Conservation (phyloP, 1,140 invertebrate genomes). For the Drosophila bocqueti region DNA sequence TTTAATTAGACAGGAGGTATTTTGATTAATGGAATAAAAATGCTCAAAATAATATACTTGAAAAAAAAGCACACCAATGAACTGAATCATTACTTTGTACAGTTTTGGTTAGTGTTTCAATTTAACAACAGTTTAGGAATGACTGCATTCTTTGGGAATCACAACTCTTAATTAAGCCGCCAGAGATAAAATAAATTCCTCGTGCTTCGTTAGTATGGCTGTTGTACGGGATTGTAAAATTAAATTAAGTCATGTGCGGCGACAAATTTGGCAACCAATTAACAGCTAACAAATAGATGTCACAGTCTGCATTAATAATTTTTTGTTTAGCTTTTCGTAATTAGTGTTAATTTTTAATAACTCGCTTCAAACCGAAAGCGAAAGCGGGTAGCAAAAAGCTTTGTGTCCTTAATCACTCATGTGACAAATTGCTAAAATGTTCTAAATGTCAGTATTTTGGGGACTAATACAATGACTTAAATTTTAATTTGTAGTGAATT, state of each 20-base stretch:
- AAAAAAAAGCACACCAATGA: slow-evolving; percentile 3
- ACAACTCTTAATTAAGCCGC: slow-evolving; percentile 63
- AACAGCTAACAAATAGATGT: slow-evolving; percentile 80
- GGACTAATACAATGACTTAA: neutral
- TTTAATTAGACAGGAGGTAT: slow-evolving; percentile 73
- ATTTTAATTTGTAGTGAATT: neutral
- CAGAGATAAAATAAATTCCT: slow-evolving; percentile 57
- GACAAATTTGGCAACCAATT: slow-evolving; percentile 68
- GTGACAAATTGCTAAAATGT: slow-evolving; percentile 45
- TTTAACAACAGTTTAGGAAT: slow-evolving; percentile 46
- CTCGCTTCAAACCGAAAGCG: slow-evolving; percentile 21
- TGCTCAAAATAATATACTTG: slow-evolving; percentile 38
- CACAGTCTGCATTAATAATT: slow-evolving; percentile 38
- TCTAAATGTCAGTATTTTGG: neutral
- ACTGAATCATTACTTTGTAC: slow-evolving; percentile 39
- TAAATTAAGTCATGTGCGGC: slow-evolving; percentile 72
- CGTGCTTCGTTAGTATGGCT: slow-evolving; percentile 52
- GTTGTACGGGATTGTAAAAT: slow-evolving; percentile 55
- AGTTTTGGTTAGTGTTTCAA: slow-evolving; percentile 34
- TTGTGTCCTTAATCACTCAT: slow-evolving; percentile 7
- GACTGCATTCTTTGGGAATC: slow-evolving; percentile 60
- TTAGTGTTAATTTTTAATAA: slow-evolving; percentile 51
- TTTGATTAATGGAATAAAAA: slow-evolving; percentile 70
- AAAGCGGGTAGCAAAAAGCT: slow-evolving; percentile 31
- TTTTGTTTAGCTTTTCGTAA: slow-evolving; percentile 23